Base-by-base conservation (phyloP, 2,797 vertebrate genomes). In the Diplodus sargus region DNA sequence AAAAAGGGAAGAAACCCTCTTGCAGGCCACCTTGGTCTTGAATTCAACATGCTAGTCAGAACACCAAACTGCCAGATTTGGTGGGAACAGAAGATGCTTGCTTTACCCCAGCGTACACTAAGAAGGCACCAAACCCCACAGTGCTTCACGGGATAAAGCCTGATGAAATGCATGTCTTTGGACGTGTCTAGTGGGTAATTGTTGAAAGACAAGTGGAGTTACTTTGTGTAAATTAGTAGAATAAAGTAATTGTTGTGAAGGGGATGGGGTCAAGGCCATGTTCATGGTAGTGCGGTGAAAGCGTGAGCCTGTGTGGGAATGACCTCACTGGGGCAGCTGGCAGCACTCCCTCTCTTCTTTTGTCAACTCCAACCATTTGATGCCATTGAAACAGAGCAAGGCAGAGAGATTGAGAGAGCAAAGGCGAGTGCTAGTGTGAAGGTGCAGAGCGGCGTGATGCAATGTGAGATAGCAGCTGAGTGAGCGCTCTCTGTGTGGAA, bases 391-490 rank as follows among this genome's bases (percentile, higher is more conserved):
- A 88, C 58, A 13, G 85, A 91, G 84, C 75, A 81, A 85, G 89
- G 82, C 84, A 79, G 85, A 78, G 78, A 85, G 84, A 90, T 74
- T 81, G 80, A 87, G 84, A 74, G 82, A 81, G 82, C 85, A 87
- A 88, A 90, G 90, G 83, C 78, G 80, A 92, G 81, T 52, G 72
- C 81, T 78, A 49, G 84, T 94, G 91, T 94, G 86, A 92, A 92
- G 92, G 93, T 93, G 91, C 92, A 93, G 91, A 93, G 90, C 90
- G 83, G 93, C 92, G 84, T 93, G 93, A 95, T 92, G 89, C 90
- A 85, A 94, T 92, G 91, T 85, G 89, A 93, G 92, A 94, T 93
- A 94, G 92, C 93, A 93, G 92, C 91, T 92, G 88, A 92, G 87
- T 70, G 82, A 82, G 74, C 68, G 42, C 78, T 72, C 69, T 70